Conservation (phyloP, 2,888 invertebrate genomes). For the Drosophila parthenogenetica region DNA sequence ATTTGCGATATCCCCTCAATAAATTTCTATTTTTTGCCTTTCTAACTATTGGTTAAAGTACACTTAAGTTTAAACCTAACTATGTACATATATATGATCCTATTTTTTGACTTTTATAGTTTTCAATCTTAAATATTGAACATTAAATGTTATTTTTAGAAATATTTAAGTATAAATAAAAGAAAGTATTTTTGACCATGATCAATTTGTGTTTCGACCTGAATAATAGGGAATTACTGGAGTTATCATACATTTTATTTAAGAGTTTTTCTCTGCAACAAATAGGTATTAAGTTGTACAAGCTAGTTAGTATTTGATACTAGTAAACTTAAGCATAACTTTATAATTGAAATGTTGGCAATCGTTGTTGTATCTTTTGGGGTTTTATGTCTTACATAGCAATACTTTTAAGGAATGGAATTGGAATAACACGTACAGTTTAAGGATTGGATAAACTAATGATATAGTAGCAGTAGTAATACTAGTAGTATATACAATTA, state of each 20-base stretch:
- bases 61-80: too few relatives aligned
- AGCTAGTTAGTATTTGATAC: slow-evolving; percentile 29
- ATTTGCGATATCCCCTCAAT: slow-evolving; percentile 16
- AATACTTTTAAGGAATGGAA: slow-evolving; percentile 15
- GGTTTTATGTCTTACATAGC: neutral
- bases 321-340: slow-evolving; percentile 24
- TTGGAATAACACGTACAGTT: slow-evolving; percentile 8
- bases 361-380: slow-evolving; percentile 8
- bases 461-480: slow-evolving; percentile 1
- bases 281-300: slow-evolving; percentile 7
- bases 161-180: neutral
- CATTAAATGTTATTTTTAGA: neutral
- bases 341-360: slow-evolving; percentile 37
- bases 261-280: neutral
- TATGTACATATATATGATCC: too few relatives aligned
- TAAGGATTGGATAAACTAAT: slow-evolving; percentile 21
- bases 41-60: neutral
- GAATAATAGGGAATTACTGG: too few relatives aligned
- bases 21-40: slow-evolving; percentile 22
- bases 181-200: neutral
- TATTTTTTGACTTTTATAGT: too few relatives aligned
- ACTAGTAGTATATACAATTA: slow-evolving; percentile 9
- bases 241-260: too few relatives aligned
- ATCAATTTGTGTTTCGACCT: neutral
- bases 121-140: too few relatives aligned